phyloP scores from a whole-genome alignment of 1,140 invertebrate species.

The Drosophila asahinai region DNA sequence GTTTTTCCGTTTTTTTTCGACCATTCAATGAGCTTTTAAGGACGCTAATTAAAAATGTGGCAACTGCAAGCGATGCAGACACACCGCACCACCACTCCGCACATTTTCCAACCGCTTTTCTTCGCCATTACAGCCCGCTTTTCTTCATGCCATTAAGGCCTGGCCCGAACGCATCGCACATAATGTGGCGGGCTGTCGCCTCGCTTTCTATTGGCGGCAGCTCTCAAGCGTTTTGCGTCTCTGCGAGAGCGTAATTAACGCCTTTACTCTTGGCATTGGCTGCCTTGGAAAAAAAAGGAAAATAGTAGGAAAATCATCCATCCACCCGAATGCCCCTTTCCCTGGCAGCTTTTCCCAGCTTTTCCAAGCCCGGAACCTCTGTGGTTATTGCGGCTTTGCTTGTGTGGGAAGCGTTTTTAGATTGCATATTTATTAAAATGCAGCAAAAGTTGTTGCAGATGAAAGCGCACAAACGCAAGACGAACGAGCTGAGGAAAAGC shows the following conservation, averaged over 20 bases:
- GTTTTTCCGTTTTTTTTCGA: slow-evolving; percentile 39
- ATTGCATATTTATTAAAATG: slow-evolving; percentile 84
- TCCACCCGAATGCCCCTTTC: background rate
- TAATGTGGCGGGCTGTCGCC: slow-evolving; percentile 57
- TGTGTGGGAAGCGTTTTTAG: slow-evolving; percentile 61
- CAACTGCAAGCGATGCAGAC: slow-evolving; percentile 63
- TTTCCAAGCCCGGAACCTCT: slow-evolving; percentile 14
- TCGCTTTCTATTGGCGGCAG: slow-evolving; percentile 67
- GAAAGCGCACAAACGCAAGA: slow-evolving; percentile 49
- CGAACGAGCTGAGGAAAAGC: slow-evolving; percentile 48
- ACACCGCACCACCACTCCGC: background rate
- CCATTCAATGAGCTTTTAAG: slow-evolving; percentile 81
- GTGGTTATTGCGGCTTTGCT: slow-evolving; percentile 61
- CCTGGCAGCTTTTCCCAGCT: background rate
- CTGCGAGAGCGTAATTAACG: slow-evolving; percentile 70
- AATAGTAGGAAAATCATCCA: slow-evolving; percentile 10
- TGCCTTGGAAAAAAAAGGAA: slow-evolving; percentile 18
- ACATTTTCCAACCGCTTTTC: background rate
- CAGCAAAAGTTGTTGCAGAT: slow-evolving; percentile 54
- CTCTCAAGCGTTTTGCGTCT: slow-evolving; percentile 34
- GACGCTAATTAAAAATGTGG: slow-evolving; percentile 82
- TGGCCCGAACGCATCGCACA: slow-evolving; percentile 43
- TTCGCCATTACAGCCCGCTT: slow-evolving; percentile 1
- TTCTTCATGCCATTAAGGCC: slow-evolving; percentile 55
- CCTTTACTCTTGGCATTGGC: slow-evolving; percentile 74